Base-by-base conservation (phyloP, 2,113 vertebrate species). In the Antigone vipio region DNA sequence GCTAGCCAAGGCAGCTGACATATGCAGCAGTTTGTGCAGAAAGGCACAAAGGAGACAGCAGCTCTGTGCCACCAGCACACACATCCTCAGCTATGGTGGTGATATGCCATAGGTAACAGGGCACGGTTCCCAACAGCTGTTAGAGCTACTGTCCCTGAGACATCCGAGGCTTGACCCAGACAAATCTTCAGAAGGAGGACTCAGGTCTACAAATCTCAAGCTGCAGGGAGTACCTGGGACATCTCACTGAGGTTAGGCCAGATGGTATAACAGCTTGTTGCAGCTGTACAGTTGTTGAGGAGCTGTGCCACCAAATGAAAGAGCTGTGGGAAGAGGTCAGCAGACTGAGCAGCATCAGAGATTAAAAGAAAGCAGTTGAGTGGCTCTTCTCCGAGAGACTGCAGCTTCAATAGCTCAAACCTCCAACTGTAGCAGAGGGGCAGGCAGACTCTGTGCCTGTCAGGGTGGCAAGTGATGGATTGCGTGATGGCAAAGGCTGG, bases 191-290 rank as follows among this genome's bases (percentile, higher is more conserved):
- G 40, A 59, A 67, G 35, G 8, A 86, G 5, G 8, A 35, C 67
- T 67, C 62, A 72, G 27, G 47, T 60, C 53, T 69, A 84, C 85
- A 87, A 89, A 85, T 74, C 35, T 69, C 64, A 93, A 73, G 35
- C 40, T 44, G 18, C 50, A 69, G 59, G 55, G 35, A 44, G n/a
- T 64, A 20, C 35, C 26, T 86, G 44, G 35, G 23, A 84, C 50
- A 56, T 26, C 63, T 89, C 35, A 91, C 53, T 49, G 63, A 77
- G 35, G 45, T 87, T 76, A 80, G 30, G 18, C 49, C 73, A 96
- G 81, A 87, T 89, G 90, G 81, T 87, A 6, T 73, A 69, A 91
- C 68, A 87, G 55, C 63, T 89, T 94, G 81, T 77, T 89, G 30
- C 88, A 92, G 59, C 88, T 94, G 85, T 89, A 69, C 55, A 30